These are phyloP conservation scores for Drosophila rufa DNA, from an alignment of 1,140 invertebrate genomes.

Conservation along the genomic window DNA sequence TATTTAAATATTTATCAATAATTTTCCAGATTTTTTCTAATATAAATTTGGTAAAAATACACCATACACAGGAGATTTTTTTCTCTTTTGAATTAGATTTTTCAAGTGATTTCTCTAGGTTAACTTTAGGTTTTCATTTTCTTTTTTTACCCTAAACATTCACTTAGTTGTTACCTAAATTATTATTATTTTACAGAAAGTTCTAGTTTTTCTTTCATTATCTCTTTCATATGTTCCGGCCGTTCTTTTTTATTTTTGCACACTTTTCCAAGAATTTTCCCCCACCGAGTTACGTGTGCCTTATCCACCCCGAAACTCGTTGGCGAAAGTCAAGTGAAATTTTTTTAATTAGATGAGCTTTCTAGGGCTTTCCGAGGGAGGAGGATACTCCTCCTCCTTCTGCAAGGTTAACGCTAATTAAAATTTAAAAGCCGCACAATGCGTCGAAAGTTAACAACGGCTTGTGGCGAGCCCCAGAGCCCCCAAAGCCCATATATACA, in stretches of 20 bases:
- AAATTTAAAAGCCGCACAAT: constrained; percentile 84
- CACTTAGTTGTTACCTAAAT: no score
- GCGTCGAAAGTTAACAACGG: constrained; percentile 78
- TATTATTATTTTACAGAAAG: neutral
- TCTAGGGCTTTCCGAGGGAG: constrained; percentile 37
- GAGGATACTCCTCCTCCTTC: constrained; percentile 29
- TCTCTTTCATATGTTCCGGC: neutral
- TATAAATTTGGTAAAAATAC: no score
- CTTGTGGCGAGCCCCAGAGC: constrained; percentile 41
- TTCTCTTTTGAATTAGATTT: no score
- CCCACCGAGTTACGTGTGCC: neutral
- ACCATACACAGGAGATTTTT: no score
- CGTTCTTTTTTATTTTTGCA: neutral
- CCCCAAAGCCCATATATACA: constrained; percentile 28
- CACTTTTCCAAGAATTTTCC: constrained; percentile 8
- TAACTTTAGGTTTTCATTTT: no score
- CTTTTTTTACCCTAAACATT: neutral
- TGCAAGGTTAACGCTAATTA: constrained; percentile 75
- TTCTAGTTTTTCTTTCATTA: constrained; percentile 8
- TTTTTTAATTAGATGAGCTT: constrained; percentile 76
- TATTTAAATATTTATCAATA: no score
- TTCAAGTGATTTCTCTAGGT: no score
- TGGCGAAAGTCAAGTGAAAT: constrained; percentile 49
- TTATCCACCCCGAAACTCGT: constrained; percentile 24
- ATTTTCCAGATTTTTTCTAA: no score